A percentile compares a stretch with the other conserved stretches of the same genome.
These are phyloP conservation scores for Zosterops hypoxanthus DNA, from an alignment of 2,113 vertebrate species.

Conservation along the genomic window DNA sequence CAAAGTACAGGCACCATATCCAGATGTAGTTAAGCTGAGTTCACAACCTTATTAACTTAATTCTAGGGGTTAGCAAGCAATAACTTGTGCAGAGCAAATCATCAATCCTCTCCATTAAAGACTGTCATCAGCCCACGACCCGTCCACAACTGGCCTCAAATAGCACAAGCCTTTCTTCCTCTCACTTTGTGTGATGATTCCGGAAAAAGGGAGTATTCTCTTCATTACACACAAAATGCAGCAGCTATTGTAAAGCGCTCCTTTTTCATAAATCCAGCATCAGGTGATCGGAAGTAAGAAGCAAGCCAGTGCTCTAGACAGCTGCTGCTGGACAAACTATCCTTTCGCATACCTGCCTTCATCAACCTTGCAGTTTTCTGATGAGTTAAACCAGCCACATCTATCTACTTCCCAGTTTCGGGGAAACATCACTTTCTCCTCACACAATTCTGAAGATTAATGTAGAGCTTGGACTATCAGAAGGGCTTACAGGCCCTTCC, in stretches of 20 bases:
- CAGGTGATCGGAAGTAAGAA: not conserved
- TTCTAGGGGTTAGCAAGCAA: slow-evolving; percentile 14
- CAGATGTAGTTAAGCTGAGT: slow-evolving; percentile 27
- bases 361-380: not conserved
- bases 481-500: not conserved
- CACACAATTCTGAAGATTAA: not conserved
- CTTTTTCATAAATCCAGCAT: not conserved
- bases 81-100: not conserved
- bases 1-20: not conserved
- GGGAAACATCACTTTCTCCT: not conserved
- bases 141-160: not conserved
- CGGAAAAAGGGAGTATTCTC: not conserved
- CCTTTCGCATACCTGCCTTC: not conserved
- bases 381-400: not conserved
- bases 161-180: not conserved
- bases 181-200: not conserved
- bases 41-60: slow-evolving; percentile 44
- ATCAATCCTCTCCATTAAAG: slow-evolving; percentile 1
- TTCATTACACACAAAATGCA: not conserved
- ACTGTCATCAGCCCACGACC: not conserved
- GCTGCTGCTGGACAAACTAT: not conserved
- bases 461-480: not conserved
- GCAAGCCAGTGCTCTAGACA: not conserved
- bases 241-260: not conserved
- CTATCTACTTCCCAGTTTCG: not conserved